phyloP scores from a whole-genome alignment of 2,888 invertebrate species.

The Noctua comes region DNA sequence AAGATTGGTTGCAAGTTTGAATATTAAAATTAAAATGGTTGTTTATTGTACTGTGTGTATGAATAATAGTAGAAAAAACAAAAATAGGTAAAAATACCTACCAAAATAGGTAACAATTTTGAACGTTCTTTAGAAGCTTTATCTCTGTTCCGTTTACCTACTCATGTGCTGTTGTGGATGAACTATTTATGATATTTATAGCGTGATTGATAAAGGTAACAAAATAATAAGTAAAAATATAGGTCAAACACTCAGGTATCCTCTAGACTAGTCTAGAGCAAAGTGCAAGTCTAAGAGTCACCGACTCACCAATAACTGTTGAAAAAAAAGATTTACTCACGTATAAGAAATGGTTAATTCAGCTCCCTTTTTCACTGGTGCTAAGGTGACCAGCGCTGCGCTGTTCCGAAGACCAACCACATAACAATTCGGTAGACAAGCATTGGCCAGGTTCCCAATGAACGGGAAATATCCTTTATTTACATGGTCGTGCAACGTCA shows the following conservation, averaged over 20 bases:
- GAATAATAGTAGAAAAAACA: too few species aligned
- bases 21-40: too few species aligned
- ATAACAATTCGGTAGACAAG: constrained; percentile 38
- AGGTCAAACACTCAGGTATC: not conserved
- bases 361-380: constrained; percentile 39
- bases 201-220: too few species aligned
- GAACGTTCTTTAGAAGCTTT: too few species aligned
- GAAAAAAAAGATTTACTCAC: constrained; percentile 24
- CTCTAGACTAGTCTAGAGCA: not conserved
- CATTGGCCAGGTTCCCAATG: constrained; percentile 28
- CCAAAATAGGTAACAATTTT: too few species aligned
- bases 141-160: too few species aligned
- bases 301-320: not conserved
- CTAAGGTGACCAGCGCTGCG: constrained; percentile 31
- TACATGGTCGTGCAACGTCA: not conserved
- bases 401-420: constrained; percentile 22
- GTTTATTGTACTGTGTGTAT: too few species aligned
- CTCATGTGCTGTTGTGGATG: too few species aligned
- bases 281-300: not conserved
- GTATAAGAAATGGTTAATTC: constrained; percentile 20
- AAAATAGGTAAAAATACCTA: too few species aligned
- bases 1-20: too few species aligned
- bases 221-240: not conserved
- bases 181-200: not conserved
- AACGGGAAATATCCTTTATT: constrained; percentile 47